Evolutionary conservation across 30 jellyfish, hydroid and myxozoan species (phyloP).

Genomic region (Nemopilema nomurai): DNA sequence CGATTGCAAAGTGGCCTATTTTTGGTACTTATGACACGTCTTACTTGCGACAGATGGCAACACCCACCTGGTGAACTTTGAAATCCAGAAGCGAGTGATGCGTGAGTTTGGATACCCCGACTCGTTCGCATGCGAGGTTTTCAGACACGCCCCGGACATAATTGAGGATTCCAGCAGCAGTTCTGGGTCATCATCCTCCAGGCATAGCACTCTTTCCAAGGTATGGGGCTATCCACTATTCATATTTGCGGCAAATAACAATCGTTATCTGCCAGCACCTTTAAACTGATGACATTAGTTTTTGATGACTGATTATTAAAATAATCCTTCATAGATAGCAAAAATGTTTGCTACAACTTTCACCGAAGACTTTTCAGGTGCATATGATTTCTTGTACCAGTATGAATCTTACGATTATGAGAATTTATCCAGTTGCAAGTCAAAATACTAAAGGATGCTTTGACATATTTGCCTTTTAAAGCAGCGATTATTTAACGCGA

Average conservation of each 20-base stretch:
- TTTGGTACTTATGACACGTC: neutral
- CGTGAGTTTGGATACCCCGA: conserved; percentile 95
- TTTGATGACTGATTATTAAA: no score
- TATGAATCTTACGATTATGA: no score
- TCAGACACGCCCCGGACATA: conserved; percentile 91
- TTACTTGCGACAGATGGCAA: conserved; percentile 29
- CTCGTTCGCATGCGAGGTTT: conserved; percentile 76
- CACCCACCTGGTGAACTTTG: conserved; percentile 60
- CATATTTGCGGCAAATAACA: neutral
- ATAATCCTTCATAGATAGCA: no score
- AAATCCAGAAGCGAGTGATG: conserved; percentile 85
- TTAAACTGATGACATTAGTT: no score
- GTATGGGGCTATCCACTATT: conserved; percentile 18
- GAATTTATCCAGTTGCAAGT: no score
- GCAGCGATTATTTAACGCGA: no score
- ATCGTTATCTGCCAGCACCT: no score
- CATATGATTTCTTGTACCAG: no score
- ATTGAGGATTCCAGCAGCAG: conserved; percentile 87
- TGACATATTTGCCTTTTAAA: no score
- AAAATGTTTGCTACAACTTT: no score
- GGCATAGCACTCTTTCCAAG: conserved; percentile 95
- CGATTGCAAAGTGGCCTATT: neutral
- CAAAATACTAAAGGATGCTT: no score
- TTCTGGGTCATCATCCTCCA: conserved; percentile 82
- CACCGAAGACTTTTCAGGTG: no score